phyloP scores from a whole-genome alignment of 2,113 vertebrate genomes.

The Dicaeum eximium region DNA sequence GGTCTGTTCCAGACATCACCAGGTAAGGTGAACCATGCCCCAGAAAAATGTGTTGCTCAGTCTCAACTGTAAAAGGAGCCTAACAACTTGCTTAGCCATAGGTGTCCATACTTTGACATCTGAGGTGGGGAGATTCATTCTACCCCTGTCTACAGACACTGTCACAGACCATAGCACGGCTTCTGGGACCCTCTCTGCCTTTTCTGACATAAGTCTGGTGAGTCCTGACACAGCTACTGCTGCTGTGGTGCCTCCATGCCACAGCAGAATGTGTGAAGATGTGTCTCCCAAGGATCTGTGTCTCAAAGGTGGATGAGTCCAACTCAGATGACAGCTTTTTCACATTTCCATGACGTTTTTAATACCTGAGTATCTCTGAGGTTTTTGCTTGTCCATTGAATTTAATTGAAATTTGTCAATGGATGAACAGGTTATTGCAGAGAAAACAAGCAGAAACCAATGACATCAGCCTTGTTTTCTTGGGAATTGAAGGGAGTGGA shows the following conservation, averaged over 20 bases:
- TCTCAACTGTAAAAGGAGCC: neutral
- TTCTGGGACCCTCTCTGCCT: neutral
- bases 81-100: neutral
- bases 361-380: neutral
- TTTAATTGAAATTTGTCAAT: neutral
- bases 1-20: neutral
- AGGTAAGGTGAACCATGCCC: neutral
- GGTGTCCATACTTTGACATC: neutral
- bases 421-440: neutral
- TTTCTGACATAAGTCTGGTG: neutral
- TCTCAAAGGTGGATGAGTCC: neutral
- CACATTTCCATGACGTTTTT: neutral
- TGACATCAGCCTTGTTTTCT: neutral
- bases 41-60: neutral
- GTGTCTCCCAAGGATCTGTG: neutral
- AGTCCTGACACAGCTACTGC: neutral
- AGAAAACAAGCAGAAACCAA: neutral
- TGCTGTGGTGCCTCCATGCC: rapidly evolving
- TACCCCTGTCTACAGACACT: neutral
- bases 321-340: neutral
- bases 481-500: neutral
- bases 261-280: neutral
- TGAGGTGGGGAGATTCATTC: neutral
- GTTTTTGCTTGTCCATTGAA: neutral
- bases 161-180: neutral